phyloP scores from a whole-genome alignment of 2,888 invertebrate genomes.

The Campaea margaritaria region DNA sequence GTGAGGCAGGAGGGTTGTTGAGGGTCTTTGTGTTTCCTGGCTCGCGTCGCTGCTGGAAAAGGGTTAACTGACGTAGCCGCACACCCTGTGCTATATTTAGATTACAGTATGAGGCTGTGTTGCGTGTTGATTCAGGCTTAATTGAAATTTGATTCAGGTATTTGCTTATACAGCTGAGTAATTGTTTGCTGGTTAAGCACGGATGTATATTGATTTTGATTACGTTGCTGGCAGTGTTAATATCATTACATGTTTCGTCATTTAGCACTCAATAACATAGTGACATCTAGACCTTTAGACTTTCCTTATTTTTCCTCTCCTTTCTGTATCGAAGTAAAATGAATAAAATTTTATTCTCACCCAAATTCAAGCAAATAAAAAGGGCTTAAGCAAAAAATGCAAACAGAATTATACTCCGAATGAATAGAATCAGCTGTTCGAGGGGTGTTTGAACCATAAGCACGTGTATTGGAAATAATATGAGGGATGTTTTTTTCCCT shows the following conservation, averaged over 20 bases:
- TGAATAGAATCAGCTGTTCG: conserved; percentile 76
- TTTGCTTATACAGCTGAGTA: conserved; percentile 14
- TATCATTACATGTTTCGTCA: not conserved
- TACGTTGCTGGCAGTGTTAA: conserved; percentile 5
- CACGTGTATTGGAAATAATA: conserved; percentile 47
- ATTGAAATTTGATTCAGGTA: conserved; percentile 53
- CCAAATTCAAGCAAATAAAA: conserved; percentile 2
- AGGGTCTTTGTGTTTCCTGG: conserved; percentile 62
- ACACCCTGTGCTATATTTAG: conserved; percentile 27
- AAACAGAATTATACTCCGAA: conserved; percentile 38
- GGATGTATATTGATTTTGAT: conserved; percentile 20
- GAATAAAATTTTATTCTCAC: not conserved
- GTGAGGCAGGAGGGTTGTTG: conserved; percentile 57
- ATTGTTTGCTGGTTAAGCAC: conserved; percentile 13
- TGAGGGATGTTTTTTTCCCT: conserved; percentile 55
- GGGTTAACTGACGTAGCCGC: conserved; percentile 60
- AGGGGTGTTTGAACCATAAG: conserved; percentile 52
- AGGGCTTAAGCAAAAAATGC: conserved; percentile 17
- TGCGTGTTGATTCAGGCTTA: conserved; percentile 33
- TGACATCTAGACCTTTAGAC: not conserved
- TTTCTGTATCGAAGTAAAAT: not conserved
- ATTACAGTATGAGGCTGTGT: conserved; percentile 4
- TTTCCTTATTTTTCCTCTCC: not conserved
- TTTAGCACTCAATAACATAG: not conserved
- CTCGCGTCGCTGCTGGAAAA: conserved; percentile 53